phyloP scores from a whole-genome alignment of 2,888 invertebrate species.

The Pterostichus niger region DNA sequence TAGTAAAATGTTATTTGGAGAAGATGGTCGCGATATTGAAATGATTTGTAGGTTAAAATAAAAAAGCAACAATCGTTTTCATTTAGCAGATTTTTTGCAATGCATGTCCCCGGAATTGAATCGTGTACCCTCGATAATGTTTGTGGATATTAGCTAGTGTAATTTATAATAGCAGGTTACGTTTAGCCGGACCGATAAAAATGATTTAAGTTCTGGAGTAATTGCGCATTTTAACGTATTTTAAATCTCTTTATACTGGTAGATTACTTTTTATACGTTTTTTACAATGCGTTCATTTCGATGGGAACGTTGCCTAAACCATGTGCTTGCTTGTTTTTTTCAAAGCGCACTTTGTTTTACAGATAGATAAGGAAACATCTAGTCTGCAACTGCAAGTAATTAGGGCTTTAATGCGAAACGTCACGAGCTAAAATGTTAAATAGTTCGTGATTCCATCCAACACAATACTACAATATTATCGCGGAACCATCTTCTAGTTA shows the following conservation, averaged over 20 bases:
- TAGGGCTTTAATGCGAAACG: slow-evolving; percentile 37
- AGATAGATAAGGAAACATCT: slow-evolving; percentile 38
- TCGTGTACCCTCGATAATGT: slow-evolving; percentile 56
- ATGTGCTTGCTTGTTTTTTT: slow-evolving; percentile 27
- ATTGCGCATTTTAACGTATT: slow-evolving; percentile 66
- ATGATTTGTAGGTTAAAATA: not conserved
- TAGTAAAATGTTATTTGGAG: too few species aligned
- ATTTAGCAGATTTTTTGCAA: slow-evolving; percentile 40
- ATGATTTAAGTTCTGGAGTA: slow-evolving; percentile 62
- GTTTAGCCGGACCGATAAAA: slow-evolving; percentile 60
- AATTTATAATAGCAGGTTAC: slow-evolving; percentile 56
- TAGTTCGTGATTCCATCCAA: slow-evolving; percentile 13
- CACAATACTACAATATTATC: slow-evolving; percentile 2
- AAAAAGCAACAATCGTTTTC: slow-evolving; percentile 15
- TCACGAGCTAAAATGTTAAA: slow-evolving; percentile 51
- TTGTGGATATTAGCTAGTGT: slow-evolving; percentile 58
- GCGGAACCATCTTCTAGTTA: not conserved
- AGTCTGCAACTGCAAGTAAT: slow-evolving; percentile 47
- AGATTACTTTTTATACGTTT: slow-evolving; percentile 51
- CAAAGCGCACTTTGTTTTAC: slow-evolving; percentile 43
- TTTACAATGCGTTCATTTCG: slow-evolving; percentile 37
- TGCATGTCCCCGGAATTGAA: slow-evolving; percentile 29
- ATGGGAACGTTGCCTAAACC: slow-evolving; percentile 30
- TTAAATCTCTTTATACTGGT: slow-evolving; percentile 66
- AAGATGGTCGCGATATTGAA: not conserved